Evolutionary conservation across 2,797 vertebrate species (phyloP), one percentile per base, ranked within the genome.

Genomic region (Hozukius guyotensis): DNA sequence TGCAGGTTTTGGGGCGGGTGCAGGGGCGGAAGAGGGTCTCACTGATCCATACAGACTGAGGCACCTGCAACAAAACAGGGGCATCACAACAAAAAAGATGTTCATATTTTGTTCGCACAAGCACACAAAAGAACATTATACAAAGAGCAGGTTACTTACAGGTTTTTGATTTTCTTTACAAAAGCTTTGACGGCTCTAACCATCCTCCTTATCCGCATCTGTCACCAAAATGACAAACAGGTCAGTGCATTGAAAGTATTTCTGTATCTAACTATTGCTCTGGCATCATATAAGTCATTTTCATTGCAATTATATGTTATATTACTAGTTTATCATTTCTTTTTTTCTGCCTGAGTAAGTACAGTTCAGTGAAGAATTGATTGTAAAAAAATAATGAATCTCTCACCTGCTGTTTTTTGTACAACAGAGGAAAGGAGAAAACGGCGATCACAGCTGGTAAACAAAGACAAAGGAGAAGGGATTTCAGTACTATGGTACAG

Each of bases 351-450:
- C 36, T 55, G 31, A 42, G 31, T 42, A 36, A 11, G 25, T 46
- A 24, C 4, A 34, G 18, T 71, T 46, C 36, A 42, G 57, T 46
- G 24, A 46, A 29, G 3, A 8, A 38, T 59, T n/a, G 18, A 71
- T 38, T 27, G 31, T 34, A 56, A 18, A 20, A 24, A 29, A 64
- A 63, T 2, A 38, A 71, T 22, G 2, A 22, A 59, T 22, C 5
- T 59, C 89, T 91, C 87, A 99, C 98, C 97, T 97, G 96, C 88
- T 98, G 96, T 84, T 97, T 97, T 92, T 94, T 96, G 92, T 98
- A 98, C 59, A 98, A 90, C 78, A 99, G 88, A 55, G 98, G 98
- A 80, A 98, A 73, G 8, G 97, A 98, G 92, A 99, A 99, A 34
- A 95, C 25, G 10, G 88, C 89, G 2, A 98, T 96, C 78, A 98